Conservation (phyloP, 2,113 vertebrate species). For the Passer montanus region DNA sequence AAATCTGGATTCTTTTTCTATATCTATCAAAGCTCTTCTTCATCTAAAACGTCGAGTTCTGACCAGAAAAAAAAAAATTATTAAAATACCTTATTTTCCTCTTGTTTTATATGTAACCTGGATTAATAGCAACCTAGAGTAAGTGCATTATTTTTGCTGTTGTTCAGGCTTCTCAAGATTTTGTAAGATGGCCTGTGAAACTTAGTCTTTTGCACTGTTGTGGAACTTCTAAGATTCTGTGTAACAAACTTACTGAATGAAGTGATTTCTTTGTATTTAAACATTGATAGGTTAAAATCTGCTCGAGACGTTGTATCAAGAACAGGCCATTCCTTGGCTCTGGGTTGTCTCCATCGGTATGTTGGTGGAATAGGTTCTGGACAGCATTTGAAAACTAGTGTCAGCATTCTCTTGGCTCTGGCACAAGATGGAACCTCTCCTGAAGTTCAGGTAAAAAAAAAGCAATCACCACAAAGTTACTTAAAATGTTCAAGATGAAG, state of each 20-base stretch:
- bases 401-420: slow-evolving; percentile 95
- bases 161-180: background rate
- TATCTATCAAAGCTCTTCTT: background rate
- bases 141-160: background rate
- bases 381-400: slow-evolving; percentile 97
- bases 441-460: slow-evolving; percentile 90
- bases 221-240: background rate
- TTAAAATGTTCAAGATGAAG: background rate
- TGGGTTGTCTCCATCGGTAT: slow-evolving; percentile 97
- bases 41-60: background rate
- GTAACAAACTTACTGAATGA: background rate
- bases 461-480: background rate
- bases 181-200: background rate
- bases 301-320: slow-evolving; percentile 97
- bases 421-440: slow-evolving; percentile 97
- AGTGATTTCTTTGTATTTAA: background rate
- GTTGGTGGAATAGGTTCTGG: slow-evolving; percentile 99
- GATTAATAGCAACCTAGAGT: background rate
- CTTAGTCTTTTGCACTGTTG: background rate
- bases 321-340: slow-evolving; percentile 95
- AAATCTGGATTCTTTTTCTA: background rate
- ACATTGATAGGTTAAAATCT: slow-evolving; percentile 87
- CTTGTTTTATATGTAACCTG: background rate
- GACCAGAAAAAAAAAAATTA: background rate
- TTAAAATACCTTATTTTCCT: background rate